Evolutionary conservation across 2,797 vertebrate species (phyloP), one percentile per base, ranked within the genome.

Genomic region (Megalops cyprinoides): DNA sequence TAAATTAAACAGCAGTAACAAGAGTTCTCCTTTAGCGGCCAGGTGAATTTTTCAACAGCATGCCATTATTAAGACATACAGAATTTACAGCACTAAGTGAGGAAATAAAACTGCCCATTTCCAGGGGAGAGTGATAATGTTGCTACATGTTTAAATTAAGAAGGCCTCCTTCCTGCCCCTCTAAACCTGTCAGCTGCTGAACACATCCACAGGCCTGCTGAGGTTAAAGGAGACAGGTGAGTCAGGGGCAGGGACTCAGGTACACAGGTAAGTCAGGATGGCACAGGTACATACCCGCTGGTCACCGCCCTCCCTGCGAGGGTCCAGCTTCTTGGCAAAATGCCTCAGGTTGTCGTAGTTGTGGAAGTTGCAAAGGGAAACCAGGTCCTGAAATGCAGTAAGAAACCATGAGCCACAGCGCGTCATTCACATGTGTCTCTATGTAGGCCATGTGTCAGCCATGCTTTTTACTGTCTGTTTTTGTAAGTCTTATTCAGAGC

Each of bases 281-380:
- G n/a, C n/a, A n/a, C n/a, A n/a, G n/a, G 67, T 76, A 92, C 97
- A 96, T 95, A 99, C 98, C 95, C 97, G 93, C 88, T 98, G 97
- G 90, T 99, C 98, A 79, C 98, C 97, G 2, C 98, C 98, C 92
- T 99, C 98, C 87, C 97, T 88, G 79, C 98, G 98, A 88, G 98
- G 98, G 89, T 99, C 98, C 88, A 97, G 96, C 84, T 99, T 99
- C 94, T 99, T 99, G 9, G 97, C 97, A 85, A 99, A 99, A 92
- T 99, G 98, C 80, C 97, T 95, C 94, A 99, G 91, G 89, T 99
- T 99, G 86, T 99, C 98, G 34, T 99, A 99, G 92, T 99, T 99
- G 93, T 99, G 98, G 87, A 99, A 99, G 93, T 99, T 99, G 84
- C 90, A 99, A 82, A 98, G 91, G 42, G 96, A 97, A 86, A 99